phyloP scores from a whole-genome alignment of 2,888 invertebrate species.

The Crepidodera aurea region DNA sequence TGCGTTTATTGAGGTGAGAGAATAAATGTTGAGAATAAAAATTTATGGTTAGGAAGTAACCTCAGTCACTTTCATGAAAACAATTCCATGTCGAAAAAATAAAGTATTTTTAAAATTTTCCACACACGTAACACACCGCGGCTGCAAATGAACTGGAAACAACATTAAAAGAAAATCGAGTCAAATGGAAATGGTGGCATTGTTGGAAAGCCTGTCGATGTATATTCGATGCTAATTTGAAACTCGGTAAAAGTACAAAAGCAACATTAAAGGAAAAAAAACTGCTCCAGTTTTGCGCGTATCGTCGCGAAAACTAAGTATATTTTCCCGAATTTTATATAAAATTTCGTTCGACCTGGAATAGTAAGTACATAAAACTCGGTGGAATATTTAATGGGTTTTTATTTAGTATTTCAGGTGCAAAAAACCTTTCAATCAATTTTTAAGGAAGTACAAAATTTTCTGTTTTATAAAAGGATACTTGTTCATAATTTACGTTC shows the following conservation, averaged over 20 bases:
- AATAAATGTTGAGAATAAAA: too few relatives aligned
- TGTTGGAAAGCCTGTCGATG: slow-evolving; percentile 30
- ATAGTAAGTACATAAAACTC: too few relatives aligned
- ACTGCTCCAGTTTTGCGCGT: neutral
- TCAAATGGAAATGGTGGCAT: slow-evolving; percentile 13
- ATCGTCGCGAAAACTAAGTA: neutral
- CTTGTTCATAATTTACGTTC: too few relatives aligned
- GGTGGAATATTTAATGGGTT: too few relatives aligned
- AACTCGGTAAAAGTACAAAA: slow-evolving; percentile 31
- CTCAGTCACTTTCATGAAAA: too few relatives aligned
- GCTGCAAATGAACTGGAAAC: slow-evolving; percentile 5
- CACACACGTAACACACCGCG: neutral
- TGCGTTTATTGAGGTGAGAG: too few relatives aligned
- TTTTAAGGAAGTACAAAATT: too few relatives aligned
- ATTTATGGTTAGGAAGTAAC: too few relatives aligned
- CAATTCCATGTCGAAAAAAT: neutral
- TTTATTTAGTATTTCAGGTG: too few relatives aligned
- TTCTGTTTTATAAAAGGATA: too few relatives aligned
- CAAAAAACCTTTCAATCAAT: too few relatives aligned
- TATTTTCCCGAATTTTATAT: neutral
- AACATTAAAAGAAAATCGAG: slow-evolving; percentile 17
- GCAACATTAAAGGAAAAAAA: slow-evolving; percentile 28
- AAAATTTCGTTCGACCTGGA: too few relatives aligned
- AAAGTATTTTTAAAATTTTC: slow-evolving; percentile 3
- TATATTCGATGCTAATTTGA: slow-evolving; percentile 36